These are phyloP conservation scores for Halocynthia aurantium DNA, from an alignment of 23 tunicate genomes.

Conservation along the genomic window DNA sequence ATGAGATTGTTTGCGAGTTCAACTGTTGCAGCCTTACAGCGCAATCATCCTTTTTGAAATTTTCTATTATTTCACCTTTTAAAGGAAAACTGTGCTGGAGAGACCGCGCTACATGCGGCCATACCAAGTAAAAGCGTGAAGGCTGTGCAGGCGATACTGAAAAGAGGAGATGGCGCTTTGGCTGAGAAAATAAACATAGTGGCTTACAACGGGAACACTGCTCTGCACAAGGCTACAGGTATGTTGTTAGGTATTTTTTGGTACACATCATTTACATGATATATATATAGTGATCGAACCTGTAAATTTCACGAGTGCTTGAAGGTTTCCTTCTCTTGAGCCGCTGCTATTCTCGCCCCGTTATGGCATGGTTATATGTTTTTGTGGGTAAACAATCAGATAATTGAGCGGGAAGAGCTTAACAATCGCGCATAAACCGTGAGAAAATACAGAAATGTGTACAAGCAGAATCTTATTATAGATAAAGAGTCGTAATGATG, in stretches of 20 bases:
- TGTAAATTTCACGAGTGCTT: background rate
- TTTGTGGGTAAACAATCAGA: no score
- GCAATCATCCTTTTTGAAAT: background rate
- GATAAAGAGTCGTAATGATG: no score
- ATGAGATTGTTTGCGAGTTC: background rate
- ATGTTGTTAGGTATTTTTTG: background rate
- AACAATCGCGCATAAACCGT: no score
- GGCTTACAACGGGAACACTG: slow-evolving; percentile 18
- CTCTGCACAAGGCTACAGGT: slow-evolving; percentile 25
- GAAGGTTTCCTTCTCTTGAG: background rate
- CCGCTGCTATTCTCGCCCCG: background rate
- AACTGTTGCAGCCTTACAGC: background rate
- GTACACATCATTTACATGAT: background rate
- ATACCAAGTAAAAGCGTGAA: slow-evolving; percentile 8
- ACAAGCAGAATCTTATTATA: no score
- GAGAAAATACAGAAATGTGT: no score
- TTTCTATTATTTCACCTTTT: background rate
- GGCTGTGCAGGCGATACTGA: slow-evolving; percentile 1
- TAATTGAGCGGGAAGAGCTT: no score
- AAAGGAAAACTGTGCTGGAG: slow-evolving; percentile 17
- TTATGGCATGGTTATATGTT: no score
- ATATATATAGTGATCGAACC: no score
- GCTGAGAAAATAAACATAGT: background rate
- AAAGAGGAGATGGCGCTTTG: background rate
- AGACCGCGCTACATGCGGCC: slow-evolving; percentile 18